These are phyloP conservation scores for Phalacrocorax pelagicus DNA, from an alignment of 2,113 vertebrate species.

Conservation along the genomic window DNA sequence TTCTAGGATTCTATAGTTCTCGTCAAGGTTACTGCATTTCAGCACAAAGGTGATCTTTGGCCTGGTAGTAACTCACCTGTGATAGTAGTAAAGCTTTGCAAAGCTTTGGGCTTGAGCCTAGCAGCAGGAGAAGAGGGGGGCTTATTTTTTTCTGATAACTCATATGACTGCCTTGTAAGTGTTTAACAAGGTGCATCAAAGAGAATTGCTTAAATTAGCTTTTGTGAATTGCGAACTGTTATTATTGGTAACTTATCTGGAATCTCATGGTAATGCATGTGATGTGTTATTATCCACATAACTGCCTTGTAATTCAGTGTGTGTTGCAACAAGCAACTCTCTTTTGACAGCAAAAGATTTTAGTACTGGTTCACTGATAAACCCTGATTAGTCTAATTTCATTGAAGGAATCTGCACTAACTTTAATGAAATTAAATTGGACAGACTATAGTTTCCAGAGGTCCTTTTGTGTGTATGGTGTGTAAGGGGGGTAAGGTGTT, in stretches of 20 bases:
- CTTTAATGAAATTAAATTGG: background rate
- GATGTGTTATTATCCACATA: background rate
- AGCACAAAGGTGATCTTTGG: background rate
- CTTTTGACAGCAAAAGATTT: background rate
- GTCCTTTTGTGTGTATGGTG: background rate
- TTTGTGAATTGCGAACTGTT: background rate
- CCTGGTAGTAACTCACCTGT: background rate
- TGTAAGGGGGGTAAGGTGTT: background rate
- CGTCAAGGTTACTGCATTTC: background rate
- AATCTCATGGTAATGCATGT: background rate
- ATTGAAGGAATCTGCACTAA: background rate
- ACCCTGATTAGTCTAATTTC: background rate
- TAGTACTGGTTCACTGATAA: background rate
- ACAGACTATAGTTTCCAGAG: background rate
- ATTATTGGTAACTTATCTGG: background rate
- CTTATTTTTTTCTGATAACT: background rate
- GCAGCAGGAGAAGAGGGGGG: background rate
- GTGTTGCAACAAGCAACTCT: background rate
- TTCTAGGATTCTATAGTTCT: no score
- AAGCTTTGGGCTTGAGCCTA: background rate
- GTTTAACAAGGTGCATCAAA: background rate
- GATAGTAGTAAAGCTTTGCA: background rate
- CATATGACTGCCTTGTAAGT: background rate
- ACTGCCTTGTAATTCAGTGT: background rate
- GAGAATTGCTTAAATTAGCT: background rate